phyloP scores from a whole-genome alignment of 2,888 invertebrate species.

The Deilephila elpenor region DNA sequence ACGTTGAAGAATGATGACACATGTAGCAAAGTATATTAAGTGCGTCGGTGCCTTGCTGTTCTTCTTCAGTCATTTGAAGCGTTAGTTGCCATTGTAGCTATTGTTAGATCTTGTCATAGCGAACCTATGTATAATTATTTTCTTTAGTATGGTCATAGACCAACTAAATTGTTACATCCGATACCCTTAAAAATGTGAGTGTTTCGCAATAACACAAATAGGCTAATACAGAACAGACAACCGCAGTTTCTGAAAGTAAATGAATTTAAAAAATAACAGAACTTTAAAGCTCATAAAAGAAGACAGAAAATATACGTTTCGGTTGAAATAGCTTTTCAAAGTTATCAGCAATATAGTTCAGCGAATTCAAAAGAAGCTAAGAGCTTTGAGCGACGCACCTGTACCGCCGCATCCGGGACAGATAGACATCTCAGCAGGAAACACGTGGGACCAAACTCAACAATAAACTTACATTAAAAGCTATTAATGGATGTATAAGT shows the following conservation, averaged over 20 bases:
- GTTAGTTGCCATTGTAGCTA: too few relatives aligned
- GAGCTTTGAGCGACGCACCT: slow-evolving; percentile 15
- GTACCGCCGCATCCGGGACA: slow-evolving; percentile 17
- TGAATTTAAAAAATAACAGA: neutral
- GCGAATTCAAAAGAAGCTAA: neutral
- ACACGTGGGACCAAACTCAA: slow-evolving; percentile 22
- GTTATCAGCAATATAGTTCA: slow-evolving; percentile 7
- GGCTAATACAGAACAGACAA: neutral
- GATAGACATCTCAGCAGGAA: slow-evolving; percentile 21
- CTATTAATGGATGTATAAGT: neutral
- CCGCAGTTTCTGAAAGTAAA: neutral
- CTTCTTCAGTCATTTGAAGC: too few relatives aligned
- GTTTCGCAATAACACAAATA: too few relatives aligned
- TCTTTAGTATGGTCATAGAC: too few relatives aligned
- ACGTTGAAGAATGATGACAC: too few relatives aligned
- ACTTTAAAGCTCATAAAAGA: neutral
- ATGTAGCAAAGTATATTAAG: too few relatives aligned
- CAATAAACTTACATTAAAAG: neutral
- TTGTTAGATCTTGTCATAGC: too few relatives aligned
- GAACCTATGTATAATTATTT: too few relatives aligned
- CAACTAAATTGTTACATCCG: too few relatives aligned
- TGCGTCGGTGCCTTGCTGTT: too few relatives aligned
- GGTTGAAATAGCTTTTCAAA: neutral
- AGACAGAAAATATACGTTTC: neutral
- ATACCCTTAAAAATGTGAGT: too few relatives aligned